Evolutionary conservation across 2,888 invertebrate species (phyloP).

Genomic region (Caenorhabditis sp.): DNA sequence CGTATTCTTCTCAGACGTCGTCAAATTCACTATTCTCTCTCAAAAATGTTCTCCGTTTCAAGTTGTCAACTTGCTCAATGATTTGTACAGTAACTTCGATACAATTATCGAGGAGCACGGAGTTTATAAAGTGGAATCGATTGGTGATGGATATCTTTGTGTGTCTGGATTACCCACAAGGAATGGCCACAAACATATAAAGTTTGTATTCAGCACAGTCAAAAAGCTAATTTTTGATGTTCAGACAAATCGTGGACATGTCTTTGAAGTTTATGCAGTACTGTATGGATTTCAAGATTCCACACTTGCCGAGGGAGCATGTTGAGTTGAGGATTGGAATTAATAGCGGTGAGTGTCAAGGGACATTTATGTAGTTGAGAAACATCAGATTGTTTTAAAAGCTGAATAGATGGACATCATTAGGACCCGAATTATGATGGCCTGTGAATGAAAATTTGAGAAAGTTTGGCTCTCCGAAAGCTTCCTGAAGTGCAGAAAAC

Average conservation of each 20-base stretch:
- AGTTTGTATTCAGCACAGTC: too few species aligned
- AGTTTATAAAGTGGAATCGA: slow-evolving; percentile 81
- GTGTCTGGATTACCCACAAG: slow-evolving; percentile 79
- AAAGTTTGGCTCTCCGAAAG: too few species aligned
- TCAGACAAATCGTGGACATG: slow-evolving; percentile 76
- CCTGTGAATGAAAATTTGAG: too few species aligned
- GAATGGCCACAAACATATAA: slow-evolving; percentile 73
- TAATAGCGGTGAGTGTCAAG: slow-evolving; percentile 69
- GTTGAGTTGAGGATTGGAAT: slow-evolving; percentile 80
- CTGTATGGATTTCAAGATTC: slow-evolving; percentile 71
- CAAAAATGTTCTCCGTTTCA: slow-evolving; percentile 79
- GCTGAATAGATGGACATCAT: too few species aligned
- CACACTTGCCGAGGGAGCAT: slow-evolving; percentile 77
- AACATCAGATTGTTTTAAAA: too few species aligned
- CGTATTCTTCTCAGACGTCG: slow-evolving; percentile 82
- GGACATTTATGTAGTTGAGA: too few species aligned
- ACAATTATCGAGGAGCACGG: slow-evolving; percentile 77
- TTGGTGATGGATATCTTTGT: slow-evolving; percentile 81
- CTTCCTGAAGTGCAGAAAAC: too few species aligned
- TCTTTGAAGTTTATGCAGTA: slow-evolving; percentile 74
- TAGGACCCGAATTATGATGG: too few species aligned
- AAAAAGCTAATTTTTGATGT: too few species aligned
- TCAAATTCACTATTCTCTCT: slow-evolving; percentile 79
- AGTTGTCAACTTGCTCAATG: slow-evolving; percentile 79
- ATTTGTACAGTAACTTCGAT: slow-evolving; percentile 78